Evolutionary conservation across 2,888 invertebrate genomes (phyloP), one percentile per base, ranked within the genome.

Genomic region (Apotomis capreana): DNA sequence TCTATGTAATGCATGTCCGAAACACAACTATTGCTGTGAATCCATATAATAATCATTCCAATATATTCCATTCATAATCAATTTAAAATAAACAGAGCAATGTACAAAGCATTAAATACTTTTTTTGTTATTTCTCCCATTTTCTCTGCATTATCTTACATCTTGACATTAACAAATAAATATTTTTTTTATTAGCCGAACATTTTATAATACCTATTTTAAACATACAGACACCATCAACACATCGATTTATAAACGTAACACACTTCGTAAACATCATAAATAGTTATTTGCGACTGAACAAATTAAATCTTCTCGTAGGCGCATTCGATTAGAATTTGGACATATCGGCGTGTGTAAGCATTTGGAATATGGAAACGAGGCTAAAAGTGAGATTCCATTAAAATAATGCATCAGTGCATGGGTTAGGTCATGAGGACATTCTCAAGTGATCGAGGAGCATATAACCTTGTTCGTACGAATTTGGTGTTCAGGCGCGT

Each of bases 31-130:
- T 67, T 70, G 65, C 37, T 36, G 49, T 55, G 15, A 67, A 61
- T 62, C 55, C 37, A 49, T 37, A 40, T 40, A 49, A 60, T 55
- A 69, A 69, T 71, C 70, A 37, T 78, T 79, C 78, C 75, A 78
- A 81, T 83, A 51, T 57, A 82, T 78, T 81, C 81, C 83, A 82
- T 83, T 81, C 80, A 83, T 81, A 83, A 84, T 85, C 83, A 74
- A 63, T 67, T 58, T 58, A 52, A 60, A 68, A 68, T 57, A 59
- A 70, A 52, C 60, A 71, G 59, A 67, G 71, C 70, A 78, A 82
- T 81, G 46, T 83, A 83, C 82, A 82, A 80, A 78, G 82, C 82
- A 70, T 78, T 78, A 80, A 78, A 81, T 83, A 79, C 82, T 77
- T 78, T 77, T 82, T 83, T 79, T 80, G 76, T 78, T 75, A 75